Evolutionary conservation across 1,140 invertebrate species (phyloP), one percentile per base, ranked within the genome.

Genomic region (Berghia stephanieae): DNA sequence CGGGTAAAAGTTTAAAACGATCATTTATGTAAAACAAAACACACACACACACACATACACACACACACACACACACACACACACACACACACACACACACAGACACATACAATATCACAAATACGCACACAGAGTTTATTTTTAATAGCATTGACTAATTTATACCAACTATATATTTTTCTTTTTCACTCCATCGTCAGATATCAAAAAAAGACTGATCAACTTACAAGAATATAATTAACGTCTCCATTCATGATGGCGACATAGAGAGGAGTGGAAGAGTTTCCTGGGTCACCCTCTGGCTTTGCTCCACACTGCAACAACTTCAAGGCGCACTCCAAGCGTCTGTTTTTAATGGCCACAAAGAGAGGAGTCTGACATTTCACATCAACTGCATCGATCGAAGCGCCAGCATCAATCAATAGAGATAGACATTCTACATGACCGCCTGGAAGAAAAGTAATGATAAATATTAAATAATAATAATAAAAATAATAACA

Each of bases 351-450:
- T 89, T 75, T 89, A 81, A 63, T 78, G 75, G 86, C 84, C 60
- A 87, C 80, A 80, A 86, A 86, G 16, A 87, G 75, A 2, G 86
- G 81, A 2, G 86, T 87, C 70, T 87, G 86, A 36, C 79, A 83
- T 71, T 87, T 87, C 43, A 87, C 82, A 74, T 87, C 86, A 40
- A 79, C 74, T 2, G 82, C 76, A 34, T 86, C 82, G n/a, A 85
- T 80, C 24, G 73, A 72, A 13, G 83, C 83, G 1, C 83, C 83
- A 27, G 80, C 75, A 21, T 76, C 24, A 43, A 87, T 40, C n/a
- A 87, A 71, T 0, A 79, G 31, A 6, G 75, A 43, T 31, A 86
- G 79, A 78, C 84, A 85, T 8, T 80, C 79, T n/a, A 52, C 8
- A 75, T 79, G 82, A n/a, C 82, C 84, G 66, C 81, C 86, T 87